Base-by-base conservation (phyloP, 1,140 invertebrate genomes). In the Homalodisca vitripennis region DNA sequence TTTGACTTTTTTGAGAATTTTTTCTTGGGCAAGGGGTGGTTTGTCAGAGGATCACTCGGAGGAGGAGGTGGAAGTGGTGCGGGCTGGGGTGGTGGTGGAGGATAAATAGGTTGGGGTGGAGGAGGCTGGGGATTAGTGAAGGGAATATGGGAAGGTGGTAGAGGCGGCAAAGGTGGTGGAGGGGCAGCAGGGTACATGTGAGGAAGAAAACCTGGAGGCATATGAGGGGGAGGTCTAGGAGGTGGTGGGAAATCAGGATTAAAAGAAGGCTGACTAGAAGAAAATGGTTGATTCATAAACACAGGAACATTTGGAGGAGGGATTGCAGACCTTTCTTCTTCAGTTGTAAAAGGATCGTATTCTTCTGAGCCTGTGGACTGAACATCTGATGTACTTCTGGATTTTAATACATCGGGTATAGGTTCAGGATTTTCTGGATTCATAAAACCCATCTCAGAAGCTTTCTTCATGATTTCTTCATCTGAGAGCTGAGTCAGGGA, bases 401-500 rank as follows among this genome's bases (percentile, higher is more conserved):
- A 30, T 53, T 53, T 67, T 22, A 30, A 34, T 3, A 46, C 53
- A 10, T 70, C 69, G 6, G 41, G 47, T 14, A 55, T 27, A 1
- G 47, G 46, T 27, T 70, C 62, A 22, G 32, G 48, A 48, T 68
- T 55, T 14, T 68, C 51, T 1, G 55, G 27, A n/a, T 68, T 34
- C 41, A 67, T 67, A 60, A 67, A 70, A n/a, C 65, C 71, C 71
- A 74, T 72, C 47, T 74, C 71, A 24, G 70, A 71, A 26, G 71
- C 73, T 71, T 72, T 72, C 53, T 66, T 71, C 20, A 74, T 66
- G 24, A 74, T 55, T 29, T 74, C 73, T 13, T 53, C 48, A 48
- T 73, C 73, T n/a, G 67, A 60, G 29, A 73, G 46, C 48, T 72
- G 70, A 48, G 68, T 70, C 1, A 73, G 60, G 1, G 70, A 32